Conservation (phyloP, 2,797 vertebrate genomes). For the Mormyrops attenuatus region DNA sequence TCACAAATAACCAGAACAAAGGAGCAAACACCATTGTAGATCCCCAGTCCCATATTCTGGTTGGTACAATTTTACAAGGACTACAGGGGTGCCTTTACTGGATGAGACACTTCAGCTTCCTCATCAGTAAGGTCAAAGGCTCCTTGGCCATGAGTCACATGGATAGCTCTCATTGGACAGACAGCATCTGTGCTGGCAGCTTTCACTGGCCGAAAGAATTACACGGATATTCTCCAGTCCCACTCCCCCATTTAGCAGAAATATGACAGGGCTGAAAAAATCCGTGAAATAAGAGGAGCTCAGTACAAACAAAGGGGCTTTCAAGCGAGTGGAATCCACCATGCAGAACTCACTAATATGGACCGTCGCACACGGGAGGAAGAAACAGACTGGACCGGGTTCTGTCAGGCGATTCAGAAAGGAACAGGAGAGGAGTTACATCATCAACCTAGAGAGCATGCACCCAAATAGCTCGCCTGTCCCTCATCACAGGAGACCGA, state of each 20-base stretch:
- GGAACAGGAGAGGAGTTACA: not conserved
- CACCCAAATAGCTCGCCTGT: not conserved
- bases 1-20: not conserved
- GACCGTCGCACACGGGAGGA: conserved; percentile 62
- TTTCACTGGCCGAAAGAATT: not conserved
- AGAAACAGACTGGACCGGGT: conserved; percentile 47
- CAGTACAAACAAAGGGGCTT: conserved; percentile 26
- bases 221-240: conserved; percentile 3
- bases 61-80: not conserved
- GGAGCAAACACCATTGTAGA: not conserved
- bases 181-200: not conserved
- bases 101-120: not conserved
- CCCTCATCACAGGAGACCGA: not conserved
- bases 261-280: conserved; percentile 15
- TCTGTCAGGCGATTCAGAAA: conserved; percentile 51
- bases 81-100: not conserved
- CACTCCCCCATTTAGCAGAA: conserved; percentile 23
- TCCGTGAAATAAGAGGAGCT: not conserved
- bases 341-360: conserved; percentile 64
- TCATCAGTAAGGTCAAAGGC: not conserved
- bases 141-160: not conserved
- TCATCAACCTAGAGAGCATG: not conserved
- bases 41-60: not conserved
- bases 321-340: conserved; percentile 32
- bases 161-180: not conserved